A percentile compares a stretch with the other conserved stretches of the same genome.
phyloP scores from a whole-genome alignment of 1,140 invertebrate species.

The Pectinophora gossypiella region DNA sequence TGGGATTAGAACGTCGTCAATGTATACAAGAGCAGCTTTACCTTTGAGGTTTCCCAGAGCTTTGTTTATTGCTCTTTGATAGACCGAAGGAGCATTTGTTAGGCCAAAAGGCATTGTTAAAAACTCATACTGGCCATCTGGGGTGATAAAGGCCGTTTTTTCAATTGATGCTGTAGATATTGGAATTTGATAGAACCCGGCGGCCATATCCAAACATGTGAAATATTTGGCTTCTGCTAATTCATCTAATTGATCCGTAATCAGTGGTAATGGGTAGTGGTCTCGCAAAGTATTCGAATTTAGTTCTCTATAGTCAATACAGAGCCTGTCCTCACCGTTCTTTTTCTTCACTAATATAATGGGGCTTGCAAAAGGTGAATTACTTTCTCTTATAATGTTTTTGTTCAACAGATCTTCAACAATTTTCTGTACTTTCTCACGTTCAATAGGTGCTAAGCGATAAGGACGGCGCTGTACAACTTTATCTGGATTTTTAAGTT shows the following conservation, averaged over 20 bases:
- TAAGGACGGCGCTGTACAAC: neutral
- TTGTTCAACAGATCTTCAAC: neutral
- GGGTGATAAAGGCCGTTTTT: too few relatives aligned
- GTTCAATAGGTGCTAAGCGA: neutral
- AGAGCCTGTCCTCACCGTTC: neutral
- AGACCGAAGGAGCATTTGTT: slow-evolving; percentile 14
- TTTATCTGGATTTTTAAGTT: neutral
- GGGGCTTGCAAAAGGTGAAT: neutral
- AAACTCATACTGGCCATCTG: slow-evolving; percentile 39
- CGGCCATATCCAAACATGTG: too few relatives aligned
- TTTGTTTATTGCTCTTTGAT: too few relatives aligned
- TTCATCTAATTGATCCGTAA: neutral
- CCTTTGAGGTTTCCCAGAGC: slow-evolving; percentile 23
- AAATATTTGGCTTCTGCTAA: too few relatives aligned
- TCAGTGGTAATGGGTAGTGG: neutral
- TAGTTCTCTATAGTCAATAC: neutral
- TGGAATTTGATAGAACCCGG: slow-evolving; percentile 31
- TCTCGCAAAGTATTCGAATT: neutral
- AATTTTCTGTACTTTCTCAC: neutral
- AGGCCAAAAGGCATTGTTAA: slow-evolving; percentile 23
- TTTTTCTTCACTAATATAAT: neutral
- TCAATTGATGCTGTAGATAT: slow-evolving; percentile 22
- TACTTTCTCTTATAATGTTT: neutral
- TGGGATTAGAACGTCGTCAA: slow-evolving; percentile 36
- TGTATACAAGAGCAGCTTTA: slow-evolving; percentile 23